Evolutionary conservation across 2,113 vertebrate genomes (phyloP), one percentile per base, ranked within the genome.

Genomic region (Macroglossus sobrinus): DNA sequence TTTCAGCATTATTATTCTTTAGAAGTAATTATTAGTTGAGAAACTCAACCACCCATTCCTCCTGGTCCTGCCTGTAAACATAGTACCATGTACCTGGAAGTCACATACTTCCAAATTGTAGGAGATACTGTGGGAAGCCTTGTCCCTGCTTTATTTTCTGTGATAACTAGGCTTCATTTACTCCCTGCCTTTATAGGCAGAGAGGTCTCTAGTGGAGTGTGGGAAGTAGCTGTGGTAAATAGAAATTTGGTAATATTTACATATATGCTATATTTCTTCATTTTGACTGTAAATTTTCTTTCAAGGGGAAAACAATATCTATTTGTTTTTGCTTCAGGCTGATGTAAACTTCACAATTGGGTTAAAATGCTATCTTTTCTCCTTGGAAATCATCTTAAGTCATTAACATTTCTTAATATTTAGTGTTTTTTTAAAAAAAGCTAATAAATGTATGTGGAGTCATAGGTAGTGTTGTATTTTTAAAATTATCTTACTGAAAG

Each of bases 321-420:
- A 72, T 93, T 97, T 96, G 66, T 88, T 97, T 97, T 95, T 74
- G 71, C 95, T 97, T 96, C 66, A 76, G 94, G 93, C 89, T 94
- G 84, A 95, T 92, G 35, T 87, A 95, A 94, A 30, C 47, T 92
- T 97, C 80, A 57, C 75, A 53, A 33, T 86, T 84, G 12, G 85
- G 6, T 81, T 94, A 90, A 89, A 97, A 89, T 91, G 59, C 45
- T 92, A 9, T 72, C 12, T 76, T 85, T 82, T 80, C 35, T 78
- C 38, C 15, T 71, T 75, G 75, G 64, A 80, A 92, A 47, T 68
- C 9, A 92, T 89, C 61, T 84, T 13, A 40, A 53, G 2, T 87
- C 18, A 72, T 95, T 76, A 61, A 61, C 84, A 21, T 82, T 74
- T 82, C 63, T 88, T 92, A 59, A 26, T 74, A 63, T 47, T 76